phyloP scores from a whole-genome alignment of 1,140 invertebrate genomes.

The Papilio machaon region DNA sequence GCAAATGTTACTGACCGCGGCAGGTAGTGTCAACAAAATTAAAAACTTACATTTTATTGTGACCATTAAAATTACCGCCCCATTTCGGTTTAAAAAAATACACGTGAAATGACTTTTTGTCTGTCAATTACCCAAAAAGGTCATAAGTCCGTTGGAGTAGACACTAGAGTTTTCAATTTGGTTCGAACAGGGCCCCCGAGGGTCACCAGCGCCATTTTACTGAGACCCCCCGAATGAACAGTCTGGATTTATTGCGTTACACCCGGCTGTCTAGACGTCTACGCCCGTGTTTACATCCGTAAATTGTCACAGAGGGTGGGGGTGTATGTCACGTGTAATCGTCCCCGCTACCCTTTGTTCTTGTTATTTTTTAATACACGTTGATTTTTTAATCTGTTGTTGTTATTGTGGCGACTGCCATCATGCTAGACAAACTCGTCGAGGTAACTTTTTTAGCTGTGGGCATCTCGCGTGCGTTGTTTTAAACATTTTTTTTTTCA shows the following conservation, averaged over 20 bases:
- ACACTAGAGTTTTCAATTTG: constrained; percentile 51
- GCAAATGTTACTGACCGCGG: too few species aligned
- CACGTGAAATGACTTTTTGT: neutral
- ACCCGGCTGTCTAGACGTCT: constrained; percentile 52
- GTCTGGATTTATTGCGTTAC: constrained; percentile 57
- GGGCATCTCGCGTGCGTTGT: neutral
- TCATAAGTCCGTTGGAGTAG: neutral
- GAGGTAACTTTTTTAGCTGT: neutral
- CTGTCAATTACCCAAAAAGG: constrained; percentile 20
- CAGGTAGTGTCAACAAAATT: too few species aligned
- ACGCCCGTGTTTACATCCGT: constrained; percentile 62
- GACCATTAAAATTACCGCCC: too few species aligned
- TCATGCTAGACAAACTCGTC: neutral
- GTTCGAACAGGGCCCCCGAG: constrained; percentile 47
- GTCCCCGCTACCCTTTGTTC: neutral
- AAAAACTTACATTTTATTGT: too few species aligned
- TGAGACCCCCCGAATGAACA: constrained; percentile 41
- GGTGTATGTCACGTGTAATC: constrained; percentile 35
- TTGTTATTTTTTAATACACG: constrained; percentile 18
- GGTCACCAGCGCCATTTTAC: constrained; percentile 43
- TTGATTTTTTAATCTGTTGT: constrained; percentile 3
- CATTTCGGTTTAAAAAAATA: neutral
- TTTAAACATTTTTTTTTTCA: neutral
- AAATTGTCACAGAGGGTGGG: constrained; percentile 56
- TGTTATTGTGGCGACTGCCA: neutral